These are phyloP conservation scores for Cydia pomonella DNA, from an alignment of 1,140 invertebrate species.

Conservation along the genomic window DNA sequence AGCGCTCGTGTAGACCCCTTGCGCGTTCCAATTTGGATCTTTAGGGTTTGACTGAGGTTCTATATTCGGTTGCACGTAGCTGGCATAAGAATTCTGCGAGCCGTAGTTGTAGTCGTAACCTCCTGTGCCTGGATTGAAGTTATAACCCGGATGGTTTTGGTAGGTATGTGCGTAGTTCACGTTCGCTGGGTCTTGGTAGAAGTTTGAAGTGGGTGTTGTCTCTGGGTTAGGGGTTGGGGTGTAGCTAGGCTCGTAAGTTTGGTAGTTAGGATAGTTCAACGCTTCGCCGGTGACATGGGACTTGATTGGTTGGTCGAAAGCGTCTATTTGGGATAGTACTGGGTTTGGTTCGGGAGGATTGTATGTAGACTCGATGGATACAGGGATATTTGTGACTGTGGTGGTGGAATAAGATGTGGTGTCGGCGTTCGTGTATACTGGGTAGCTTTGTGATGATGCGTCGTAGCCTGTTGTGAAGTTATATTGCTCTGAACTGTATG, in stretches of 20 bases:
- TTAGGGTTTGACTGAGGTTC: slow-evolving; percentile 46
- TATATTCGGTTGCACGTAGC: slow-evolving; percentile 48
- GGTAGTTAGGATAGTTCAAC: slow-evolving; percentile 35
- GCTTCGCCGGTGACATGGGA: slow-evolving; percentile 75
- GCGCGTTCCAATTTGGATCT: slow-evolving; percentile 54
- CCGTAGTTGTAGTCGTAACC: slow-evolving; percentile 81
- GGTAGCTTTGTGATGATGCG: slow-evolving; percentile 51
- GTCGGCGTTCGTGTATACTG: slow-evolving; percentile 56
- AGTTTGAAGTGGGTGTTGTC: slow-evolving; percentile 39
- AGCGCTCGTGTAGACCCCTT: slow-evolving; percentile 64
- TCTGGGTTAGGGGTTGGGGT: neutral
- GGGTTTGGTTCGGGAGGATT: slow-evolving; percentile 40
- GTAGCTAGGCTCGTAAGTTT: neutral
- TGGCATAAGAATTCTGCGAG: slow-evolving; percentile 71
- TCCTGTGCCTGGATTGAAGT: slow-evolving; percentile 73
- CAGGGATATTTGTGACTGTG: slow-evolving; percentile 42
- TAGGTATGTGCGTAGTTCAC: slow-evolving; percentile 65
- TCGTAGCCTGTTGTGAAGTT: slow-evolving; percentile 51
- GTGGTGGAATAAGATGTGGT: slow-evolving; percentile 49
- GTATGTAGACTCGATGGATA: slow-evolving; percentile 37
- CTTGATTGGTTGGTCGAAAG: slow-evolving; percentile 70
- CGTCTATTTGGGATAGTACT: slow-evolving; percentile 59
- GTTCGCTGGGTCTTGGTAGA: slow-evolving; percentile 51
- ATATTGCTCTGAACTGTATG: slow-evolving; percentile 45
- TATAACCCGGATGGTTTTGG: slow-evolving; percentile 81